These are phyloP conservation scores for Brachionus sp. DNA, from an alignment of 1,140 invertebrate genomes.

Conservation along the genomic window DNA sequence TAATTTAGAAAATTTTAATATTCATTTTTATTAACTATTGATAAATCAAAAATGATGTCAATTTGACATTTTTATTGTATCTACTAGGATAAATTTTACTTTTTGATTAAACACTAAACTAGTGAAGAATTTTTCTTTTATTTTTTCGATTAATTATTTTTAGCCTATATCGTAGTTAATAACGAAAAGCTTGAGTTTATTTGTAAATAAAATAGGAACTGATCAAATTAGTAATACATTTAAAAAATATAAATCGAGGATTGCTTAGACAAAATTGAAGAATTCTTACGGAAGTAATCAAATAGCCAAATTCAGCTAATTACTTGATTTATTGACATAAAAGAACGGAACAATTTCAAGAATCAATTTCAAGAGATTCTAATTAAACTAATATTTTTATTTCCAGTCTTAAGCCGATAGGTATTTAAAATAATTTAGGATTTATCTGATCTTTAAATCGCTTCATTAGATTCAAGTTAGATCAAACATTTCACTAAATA, in stretches of 20 bases:
- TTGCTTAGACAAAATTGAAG: background rate
- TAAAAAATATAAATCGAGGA: background rate
- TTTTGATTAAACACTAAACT: too few species aligned
- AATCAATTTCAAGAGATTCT: slow-evolving; percentile 12
- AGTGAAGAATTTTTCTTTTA: too few species aligned
- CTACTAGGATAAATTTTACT: too few species aligned
- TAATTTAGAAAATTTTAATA: too few species aligned
- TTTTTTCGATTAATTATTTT: too few species aligned
- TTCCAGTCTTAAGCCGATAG: background rate
- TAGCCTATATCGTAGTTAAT: background rate
- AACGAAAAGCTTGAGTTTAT: background rate
- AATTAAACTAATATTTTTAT: background rate
- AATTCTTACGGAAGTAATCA: slow-evolving; percentile 15
- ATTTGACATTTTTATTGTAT: too few species aligned
- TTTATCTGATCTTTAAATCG: background rate
- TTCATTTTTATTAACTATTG: too few species aligned
- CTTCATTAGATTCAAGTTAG: background rate
- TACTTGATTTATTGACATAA: slow-evolving; percentile 32
- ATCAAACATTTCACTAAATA: background rate
- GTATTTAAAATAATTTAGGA: background rate
- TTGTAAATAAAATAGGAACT: background rate
- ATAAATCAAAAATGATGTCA: too few species aligned
- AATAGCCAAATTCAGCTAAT: background rate
- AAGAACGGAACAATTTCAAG: background rate
- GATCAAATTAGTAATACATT: background rate